Evolutionary conservation across 1,140 invertebrate genomes (phyloP).

Genomic region (Alviniconcha marisindica): DNA sequence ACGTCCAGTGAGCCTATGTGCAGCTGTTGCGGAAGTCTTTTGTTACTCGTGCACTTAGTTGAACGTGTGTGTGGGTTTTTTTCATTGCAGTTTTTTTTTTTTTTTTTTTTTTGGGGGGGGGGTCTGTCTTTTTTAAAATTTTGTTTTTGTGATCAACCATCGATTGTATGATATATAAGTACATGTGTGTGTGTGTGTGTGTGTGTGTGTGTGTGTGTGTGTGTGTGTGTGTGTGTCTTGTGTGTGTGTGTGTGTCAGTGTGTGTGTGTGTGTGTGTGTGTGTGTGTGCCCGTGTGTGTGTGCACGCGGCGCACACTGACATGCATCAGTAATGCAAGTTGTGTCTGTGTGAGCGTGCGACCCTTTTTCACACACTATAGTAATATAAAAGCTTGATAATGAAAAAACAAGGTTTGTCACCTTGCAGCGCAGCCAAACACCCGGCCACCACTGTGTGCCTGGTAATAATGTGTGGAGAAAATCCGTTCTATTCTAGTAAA

Average conservation of each 20-base stretch:
- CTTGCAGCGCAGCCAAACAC: no score
- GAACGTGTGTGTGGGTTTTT: background rate
- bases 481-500: no score
- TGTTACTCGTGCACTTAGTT: background rate
- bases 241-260: background rate
- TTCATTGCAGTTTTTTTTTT: background rate
- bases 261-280: background rate
- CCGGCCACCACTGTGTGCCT: no score
- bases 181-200: constrained; percentile 5
- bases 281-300: background rate
- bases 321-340: no score
- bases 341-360: constrained; percentile 1
- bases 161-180: background rate
- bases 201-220: constrained; percentile 22
- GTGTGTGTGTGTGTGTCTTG: constrained; percentile 26
- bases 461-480: no score
- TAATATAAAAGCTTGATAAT: no score
- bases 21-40: no score
- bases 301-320: no score
- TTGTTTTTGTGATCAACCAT: background rate
- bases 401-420: no score
- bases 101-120: constrained; percentile 2
- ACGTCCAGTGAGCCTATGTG: no score
- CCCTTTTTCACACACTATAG: no score
- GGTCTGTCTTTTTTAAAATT: background rate